Conservation (phyloP, 2,113 vertebrate genomes). For the Nibea albiflora region DNA sequence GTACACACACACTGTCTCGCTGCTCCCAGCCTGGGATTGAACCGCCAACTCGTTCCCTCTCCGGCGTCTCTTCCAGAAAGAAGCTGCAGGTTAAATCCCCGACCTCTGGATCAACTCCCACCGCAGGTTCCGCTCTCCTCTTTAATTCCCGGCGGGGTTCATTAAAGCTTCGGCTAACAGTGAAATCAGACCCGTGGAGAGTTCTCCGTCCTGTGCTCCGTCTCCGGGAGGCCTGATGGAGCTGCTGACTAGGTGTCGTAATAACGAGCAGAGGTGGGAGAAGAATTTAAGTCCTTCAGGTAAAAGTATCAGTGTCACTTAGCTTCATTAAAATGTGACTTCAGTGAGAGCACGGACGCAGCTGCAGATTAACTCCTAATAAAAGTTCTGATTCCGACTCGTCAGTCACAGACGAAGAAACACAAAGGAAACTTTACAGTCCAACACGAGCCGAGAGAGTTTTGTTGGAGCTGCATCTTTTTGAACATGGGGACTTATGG, state of each 20-base stretch:
- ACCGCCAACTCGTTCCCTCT: slow-evolving; percentile 2
- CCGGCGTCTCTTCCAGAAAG: neutral
- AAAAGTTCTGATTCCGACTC: neutral
- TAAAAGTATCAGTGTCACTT: slow-evolving; percentile 13
- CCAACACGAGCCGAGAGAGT: too few relatives aligned
- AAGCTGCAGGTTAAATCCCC: slow-evolving; percentile 27
- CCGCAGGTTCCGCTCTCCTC: slow-evolving; percentile 22
- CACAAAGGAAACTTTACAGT: too few relatives aligned
- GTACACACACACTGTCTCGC: too few relatives aligned
- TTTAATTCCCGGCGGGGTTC: slow-evolving; percentile 57
- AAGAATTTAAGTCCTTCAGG: slow-evolving; percentile 34
- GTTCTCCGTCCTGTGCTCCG: neutral
- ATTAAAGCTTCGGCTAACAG: slow-evolving; percentile 59
- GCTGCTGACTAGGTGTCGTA: slow-evolving; percentile 31
- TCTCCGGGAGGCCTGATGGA: slow-evolving; percentile 21
- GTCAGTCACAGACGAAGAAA: too few relatives aligned
- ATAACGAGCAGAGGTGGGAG: slow-evolving; percentile 44
- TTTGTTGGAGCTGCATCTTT: too few relatives aligned
- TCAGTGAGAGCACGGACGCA: neutral
- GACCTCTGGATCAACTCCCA: slow-evolving; percentile 34
- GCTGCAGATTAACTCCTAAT: neutral
- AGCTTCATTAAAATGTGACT: neutral
- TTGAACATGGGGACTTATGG: too few relatives aligned
- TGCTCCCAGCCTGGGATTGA: slow-evolving; percentile 13
- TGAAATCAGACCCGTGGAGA: slow-evolving; percentile 46